Conservation (phyloP, 2,888 invertebrate genomes). For the Oxyscelio sp. region DNA sequence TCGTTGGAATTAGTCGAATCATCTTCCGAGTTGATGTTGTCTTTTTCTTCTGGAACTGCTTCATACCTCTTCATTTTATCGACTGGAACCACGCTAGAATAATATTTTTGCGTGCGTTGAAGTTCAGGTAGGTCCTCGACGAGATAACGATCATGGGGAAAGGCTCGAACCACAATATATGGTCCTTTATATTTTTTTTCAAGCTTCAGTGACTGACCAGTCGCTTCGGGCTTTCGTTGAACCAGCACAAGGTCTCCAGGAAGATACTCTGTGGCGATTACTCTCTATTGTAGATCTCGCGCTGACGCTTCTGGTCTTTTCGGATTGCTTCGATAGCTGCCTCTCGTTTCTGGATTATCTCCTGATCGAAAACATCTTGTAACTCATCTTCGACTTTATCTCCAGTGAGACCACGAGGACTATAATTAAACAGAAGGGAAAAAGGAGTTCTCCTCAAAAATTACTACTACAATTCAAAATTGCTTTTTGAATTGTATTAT, state of each 20-base stretch:
- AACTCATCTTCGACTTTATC: conserved; percentile 32
- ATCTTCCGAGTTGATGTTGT: too few relatives aligned
- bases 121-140: conserved; percentile 76
- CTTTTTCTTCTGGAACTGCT: too few relatives aligned
- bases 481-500: conserved; percentile 16
- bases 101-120: conserved; percentile 51
- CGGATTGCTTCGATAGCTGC: conserved; percentile 15
- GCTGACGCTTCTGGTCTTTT: conserved; percentile 6
- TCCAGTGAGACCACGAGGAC: neutral
- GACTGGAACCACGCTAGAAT: conserved; percentile 67
- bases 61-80: conserved; percentile 54
- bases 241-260: conserved; percentile 76
- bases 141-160: conserved; percentile 77
- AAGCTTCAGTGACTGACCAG: conserved; percentile 75
- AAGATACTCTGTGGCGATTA: conserved; percentile 54
- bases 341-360: conserved; percentile 4
- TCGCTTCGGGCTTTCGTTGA: conserved; percentile 60
- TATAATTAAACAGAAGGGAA: conserved; percentile 30
- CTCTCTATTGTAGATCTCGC: conserved; percentile 4
- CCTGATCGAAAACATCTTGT: conserved; percentile 15
- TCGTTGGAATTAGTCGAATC: neutral
- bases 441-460: conserved; percentile 41
- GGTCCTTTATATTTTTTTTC: conserved; percentile 75
- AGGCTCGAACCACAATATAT: conserved; percentile 71
- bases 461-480: too few relatives aligned